A percentile compares a stretch with the other conserved stretches of the same genome.
Conservation (phyloP, 1,140 invertebrate genomes). For the Dufourea novaeangliae region DNA sequence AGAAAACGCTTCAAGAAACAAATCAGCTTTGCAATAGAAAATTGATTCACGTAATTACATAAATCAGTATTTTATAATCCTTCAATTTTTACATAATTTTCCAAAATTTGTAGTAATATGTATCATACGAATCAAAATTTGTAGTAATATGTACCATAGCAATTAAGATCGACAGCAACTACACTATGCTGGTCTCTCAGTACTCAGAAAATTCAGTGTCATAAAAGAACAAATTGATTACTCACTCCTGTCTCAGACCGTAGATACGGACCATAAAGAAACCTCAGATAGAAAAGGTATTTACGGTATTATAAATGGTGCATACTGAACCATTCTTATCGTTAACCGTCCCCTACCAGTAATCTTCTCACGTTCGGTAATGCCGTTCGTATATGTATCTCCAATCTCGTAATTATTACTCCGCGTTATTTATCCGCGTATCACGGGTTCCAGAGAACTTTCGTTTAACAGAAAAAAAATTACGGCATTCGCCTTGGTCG, state of each 20-base stretch:
- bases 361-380: neutral
- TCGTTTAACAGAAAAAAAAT: neutral
- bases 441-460: neutral
- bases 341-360: neutral
- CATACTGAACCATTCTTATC: neutral
- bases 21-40: too few relatives aligned
- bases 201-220: neutral
- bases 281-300: neutral
- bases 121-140: too few relatives aligned
- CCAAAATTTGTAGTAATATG: too few relatives aligned
- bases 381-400: neutral
- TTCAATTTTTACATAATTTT: too few relatives aligned
- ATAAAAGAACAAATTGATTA: neutral
- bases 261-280: neutral
- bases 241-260: neutral
- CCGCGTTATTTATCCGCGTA: neutral
- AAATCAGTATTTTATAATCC: too few relatives aligned
- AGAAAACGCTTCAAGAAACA: too few relatives aligned
- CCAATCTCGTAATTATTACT: neutral
- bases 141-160: too few relatives aligned
- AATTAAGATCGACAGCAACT: too few relatives aligned
- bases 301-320: neutral
- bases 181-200: too few relatives aligned
- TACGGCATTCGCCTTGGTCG: neutral
- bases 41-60: too few relatives aligned